Percentiles rank a stretch among this genome's conserved stretches.
Conservation (phyloP, 2,113 vertebrate genomes). For the Platysteira castanea region DNA sequence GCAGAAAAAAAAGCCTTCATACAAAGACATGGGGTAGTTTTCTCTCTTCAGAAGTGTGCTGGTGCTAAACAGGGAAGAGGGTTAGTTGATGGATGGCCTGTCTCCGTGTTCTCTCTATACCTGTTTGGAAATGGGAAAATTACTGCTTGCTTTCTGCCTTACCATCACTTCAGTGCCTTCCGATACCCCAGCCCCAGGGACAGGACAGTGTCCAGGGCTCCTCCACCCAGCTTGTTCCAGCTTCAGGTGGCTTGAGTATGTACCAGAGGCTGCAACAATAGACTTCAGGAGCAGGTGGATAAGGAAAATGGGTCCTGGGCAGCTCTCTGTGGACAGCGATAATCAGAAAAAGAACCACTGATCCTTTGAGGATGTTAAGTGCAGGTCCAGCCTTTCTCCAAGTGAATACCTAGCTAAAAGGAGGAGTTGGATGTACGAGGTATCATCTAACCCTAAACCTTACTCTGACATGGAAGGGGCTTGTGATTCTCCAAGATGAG, state of each 20-base stretch:
- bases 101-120: fast-evolving
- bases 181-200: not conserved
- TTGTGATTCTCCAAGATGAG: not conserved
- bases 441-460: not conserved
- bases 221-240: not conserved
- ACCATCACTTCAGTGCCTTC: not conserved
- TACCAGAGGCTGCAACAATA: not conserved
- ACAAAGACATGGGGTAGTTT: not conserved
- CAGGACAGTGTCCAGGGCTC: not conserved
- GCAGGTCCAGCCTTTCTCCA: not conserved
- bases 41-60: not conserved
- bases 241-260: not conserved
- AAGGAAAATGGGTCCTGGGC: not conserved
- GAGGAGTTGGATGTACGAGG: not conserved
- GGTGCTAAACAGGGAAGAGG: not conserved
- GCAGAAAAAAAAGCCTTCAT: not conserved
- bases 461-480: not conserved
- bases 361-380: not conserved
- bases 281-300: not conserved
- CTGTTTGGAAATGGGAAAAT: not conserved
- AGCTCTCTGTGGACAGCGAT: not conserved
- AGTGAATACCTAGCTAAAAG: not conserved
- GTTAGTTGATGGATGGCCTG: not conserved
- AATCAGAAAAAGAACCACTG: not conserved
- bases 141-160: not conserved